Base-by-base conservation (phyloP, 2,888 invertebrate genomes). In the Synanthedon myopaeformis region DNA sequence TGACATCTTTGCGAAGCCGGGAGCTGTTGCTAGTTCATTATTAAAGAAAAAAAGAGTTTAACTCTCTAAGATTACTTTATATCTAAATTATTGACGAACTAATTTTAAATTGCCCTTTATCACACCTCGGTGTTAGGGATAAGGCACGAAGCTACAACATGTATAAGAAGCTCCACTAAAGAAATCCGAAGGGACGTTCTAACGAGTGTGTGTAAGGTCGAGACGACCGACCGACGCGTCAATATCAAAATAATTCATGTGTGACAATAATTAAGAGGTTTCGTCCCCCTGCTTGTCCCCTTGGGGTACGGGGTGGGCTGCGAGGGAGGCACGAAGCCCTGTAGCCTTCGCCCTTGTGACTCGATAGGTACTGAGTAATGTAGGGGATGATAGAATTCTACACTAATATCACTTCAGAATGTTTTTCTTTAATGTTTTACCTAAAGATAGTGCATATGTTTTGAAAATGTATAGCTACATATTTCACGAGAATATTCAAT, bases 231-330 rank as follows among this genome's bases (percentile, higher is more conserved):
- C 54, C 51, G 66, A 61, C 70, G 73, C 78, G 76, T 78, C 82
- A 76, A 81, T 82, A 80, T 75, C 78, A 76, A 82, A 82, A 82
- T 82, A 82, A 82, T 79, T 82, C 82, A 81, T 77, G 83, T 82
- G 81, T 81, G 80, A 82, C 82, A 82, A 83, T 84, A 84, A 83
- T 84, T 83, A 81, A 79, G 81, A 76, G 74, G 71, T 67, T 69
- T 61, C 62, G 60, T 61, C 64, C 65, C 64, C 64, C 66, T 71
- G 66, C 57, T 57, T 59, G 60, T 57, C 67, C 76, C 73, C 68
- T 60, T 55, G 68, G 69, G 68, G 70, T 60, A 58, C 62, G 61
- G 59, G 64, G 66, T 65, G 65, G 48, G 19, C 57, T 57, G 65
- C 4, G 13, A 14, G 63, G 62, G 57, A 66, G 64, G 63, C 53